phyloP scores from a whole-genome alignment of 1,140 invertebrate genomes.

The Cotesia chilonis region DNA sequence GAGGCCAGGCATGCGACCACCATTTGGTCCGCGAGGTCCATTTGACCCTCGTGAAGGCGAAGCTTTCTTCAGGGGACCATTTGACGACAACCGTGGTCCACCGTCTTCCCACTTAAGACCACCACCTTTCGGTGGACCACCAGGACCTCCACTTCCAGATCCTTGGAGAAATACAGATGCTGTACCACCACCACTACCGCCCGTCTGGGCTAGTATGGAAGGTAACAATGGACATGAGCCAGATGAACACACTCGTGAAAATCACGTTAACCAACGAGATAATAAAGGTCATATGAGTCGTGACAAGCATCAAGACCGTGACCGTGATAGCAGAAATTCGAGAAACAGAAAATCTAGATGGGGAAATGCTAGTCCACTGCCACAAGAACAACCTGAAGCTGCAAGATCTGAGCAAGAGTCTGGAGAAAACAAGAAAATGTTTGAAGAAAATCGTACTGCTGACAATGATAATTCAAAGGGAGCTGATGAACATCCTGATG shows the following conservation, averaged over 20 bases:
- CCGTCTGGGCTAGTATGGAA: slow-evolving; percentile 46
- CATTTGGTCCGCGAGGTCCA: slow-evolving; percentile 55
- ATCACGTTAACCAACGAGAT: slow-evolving; percentile 37
- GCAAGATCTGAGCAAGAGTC: slow-evolving; percentile 19
- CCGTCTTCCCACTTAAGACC: slow-evolving; percentile 48
- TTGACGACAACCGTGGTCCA: slow-evolving; percentile 59
- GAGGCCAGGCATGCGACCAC: slow-evolving; percentile 60
- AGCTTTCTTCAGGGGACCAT: slow-evolving; percentile 57
- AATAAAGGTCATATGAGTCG: slow-evolving; percentile 40
- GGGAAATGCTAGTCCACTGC: slow-evolving; percentile 61
- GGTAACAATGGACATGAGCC: slow-evolving; percentile 40
- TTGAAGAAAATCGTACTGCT: slow-evolving; percentile 6
- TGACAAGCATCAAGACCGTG: slow-evolving; percentile 39
- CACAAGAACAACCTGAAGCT: slow-evolving; percentile 35
- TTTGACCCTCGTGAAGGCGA: slow-evolving; percentile 59
- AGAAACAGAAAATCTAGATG: slow-evolving; percentile 60
- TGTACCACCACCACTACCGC: slow-evolving; percentile 44
- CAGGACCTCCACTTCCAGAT: slow-evolving; percentile 46
- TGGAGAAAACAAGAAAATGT: slow-evolving; percentile 27
- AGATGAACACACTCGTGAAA: slow-evolving; percentile 35
- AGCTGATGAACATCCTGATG: background rate
- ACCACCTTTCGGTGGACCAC: slow-evolving; percentile 49
- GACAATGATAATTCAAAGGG: slow-evolving; percentile 11
- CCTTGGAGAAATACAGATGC: slow-evolving; percentile 54
- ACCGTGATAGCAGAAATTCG: slow-evolving; percentile 47